Conservation (phyloP, 2,888 invertebrate species). For the Punctoribates punctum region DNA sequence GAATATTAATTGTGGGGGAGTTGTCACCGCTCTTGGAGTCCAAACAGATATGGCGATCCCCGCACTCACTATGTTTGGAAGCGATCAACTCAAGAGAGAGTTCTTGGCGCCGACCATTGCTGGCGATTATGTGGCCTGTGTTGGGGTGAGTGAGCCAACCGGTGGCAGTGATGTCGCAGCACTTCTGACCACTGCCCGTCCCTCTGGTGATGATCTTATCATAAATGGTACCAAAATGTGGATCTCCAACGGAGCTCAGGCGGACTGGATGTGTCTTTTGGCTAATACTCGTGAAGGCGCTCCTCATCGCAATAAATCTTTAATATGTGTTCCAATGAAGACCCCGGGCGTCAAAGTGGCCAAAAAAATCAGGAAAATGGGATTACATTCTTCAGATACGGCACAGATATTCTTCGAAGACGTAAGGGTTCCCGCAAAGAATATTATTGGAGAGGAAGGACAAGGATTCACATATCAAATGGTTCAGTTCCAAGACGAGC, state of each 20-base stretch:
- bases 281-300: slow-evolving; percentile 57
- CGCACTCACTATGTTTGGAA: slow-evolving; percentile 57
- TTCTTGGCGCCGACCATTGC: slow-evolving; percentile 57
- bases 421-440: slow-evolving; percentile 57
- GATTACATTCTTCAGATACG: slow-evolving; percentile 59
- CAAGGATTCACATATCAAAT: slow-evolving; percentile 60
- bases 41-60: slow-evolving; percentile 61
- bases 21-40: slow-evolving; percentile 57
- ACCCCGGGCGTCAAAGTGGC: slow-evolving; percentile 52
- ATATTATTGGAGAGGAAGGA: slow-evolving; percentile 59
- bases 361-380: slow-evolving; percentile 55
- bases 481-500: slow-evolving; percentile 60
- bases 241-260: slow-evolving; percentile 60
- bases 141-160: slow-evolving; percentile 58
- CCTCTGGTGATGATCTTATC: slow-evolving; percentile 55
- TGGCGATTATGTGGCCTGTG: slow-evolving; percentile 57
- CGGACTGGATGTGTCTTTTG: slow-evolving; percentile 61
- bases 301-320: slow-evolving; percentile 58
- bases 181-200: slow-evolving; percentile 57
- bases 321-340: slow-evolving; percentile 59
- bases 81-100: slow-evolving; percentile 56
- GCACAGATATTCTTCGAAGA: slow-evolving; percentile 59
- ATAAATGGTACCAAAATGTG: slow-evolving; percentile 62
- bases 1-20: slow-evolving; percentile 56
- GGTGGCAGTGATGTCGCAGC: slow-evolving; percentile 60